Percentiles rank a stretch among this genome's conserved stretches.
These are phyloP conservation scores for Andrena minutula DNA, from an alignment of 2,888 invertebrate species.

Conservation along the genomic window DNA sequence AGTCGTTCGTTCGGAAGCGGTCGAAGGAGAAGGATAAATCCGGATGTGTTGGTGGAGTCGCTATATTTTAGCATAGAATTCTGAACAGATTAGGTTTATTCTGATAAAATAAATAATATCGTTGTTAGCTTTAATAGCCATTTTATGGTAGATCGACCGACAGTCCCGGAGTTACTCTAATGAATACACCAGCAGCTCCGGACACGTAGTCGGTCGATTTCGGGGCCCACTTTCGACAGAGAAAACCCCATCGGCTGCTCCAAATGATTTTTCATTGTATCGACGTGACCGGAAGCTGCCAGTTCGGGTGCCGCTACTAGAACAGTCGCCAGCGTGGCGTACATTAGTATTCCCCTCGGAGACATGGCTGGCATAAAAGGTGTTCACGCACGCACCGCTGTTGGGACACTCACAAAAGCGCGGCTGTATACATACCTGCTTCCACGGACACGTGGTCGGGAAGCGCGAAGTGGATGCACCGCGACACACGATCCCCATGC, in stretches of 20 bases:
- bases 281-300: constrained; percentile 66
- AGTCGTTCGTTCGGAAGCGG: no score
- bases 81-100: no score
- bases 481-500: constrained; percentile 51
- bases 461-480: constrained; percentile 51
- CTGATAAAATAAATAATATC: no score
- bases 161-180: neutral
- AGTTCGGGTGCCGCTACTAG: constrained; percentile 56
- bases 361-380: constrained; percentile 49
- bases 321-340: constrained; percentile 43
- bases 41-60: no score
- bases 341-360: constrained; percentile 66
- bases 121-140: no score
- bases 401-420: constrained; percentile 6
- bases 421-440: constrained; percentile 21
- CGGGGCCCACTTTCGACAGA: constrained; percentile 31
- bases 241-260: constrained; percentile 39
- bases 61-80: no score
- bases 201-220: constrained; percentile 8
- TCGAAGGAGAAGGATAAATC: no score
- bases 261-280: constrained; percentile 56
- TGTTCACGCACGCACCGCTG: constrained; percentile 16
- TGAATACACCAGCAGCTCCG: neutral
- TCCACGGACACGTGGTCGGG: constrained; percentile 56
- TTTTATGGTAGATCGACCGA: neutral